phyloP scores from a whole-genome alignment of 2,888 invertebrate genomes.

The Zelleria hepariella region DNA sequence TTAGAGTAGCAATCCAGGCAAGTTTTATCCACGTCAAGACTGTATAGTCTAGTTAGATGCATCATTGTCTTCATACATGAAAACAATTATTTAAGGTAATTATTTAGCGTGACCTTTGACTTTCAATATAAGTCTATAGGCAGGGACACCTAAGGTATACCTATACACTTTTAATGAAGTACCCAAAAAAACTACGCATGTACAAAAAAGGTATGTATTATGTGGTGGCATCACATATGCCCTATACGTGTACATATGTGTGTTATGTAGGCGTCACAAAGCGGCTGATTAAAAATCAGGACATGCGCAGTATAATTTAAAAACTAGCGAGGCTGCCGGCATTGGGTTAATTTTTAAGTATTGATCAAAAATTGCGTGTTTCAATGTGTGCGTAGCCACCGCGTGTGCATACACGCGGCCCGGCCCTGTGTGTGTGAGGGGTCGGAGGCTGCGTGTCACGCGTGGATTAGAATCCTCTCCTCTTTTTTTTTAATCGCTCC shows the following conservation, averaged over 20 bases:
- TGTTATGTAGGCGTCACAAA: conserved; percentile 48
- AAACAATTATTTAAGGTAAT: no score
- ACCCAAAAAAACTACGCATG: background rate
- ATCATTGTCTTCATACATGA: no score
- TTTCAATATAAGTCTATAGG: no score
- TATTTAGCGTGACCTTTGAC: no score
- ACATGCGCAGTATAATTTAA: conserved; percentile 72
- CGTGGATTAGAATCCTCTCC: background rate
- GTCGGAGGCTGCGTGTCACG: conserved; percentile 16
- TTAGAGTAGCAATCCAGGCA: no score
- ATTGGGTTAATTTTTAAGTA: conserved; percentile 69
- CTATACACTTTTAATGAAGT: background rate
- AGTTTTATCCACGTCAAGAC: no score
- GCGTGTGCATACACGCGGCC: background rate
- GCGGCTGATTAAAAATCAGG: conserved; percentile 70
- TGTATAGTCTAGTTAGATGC: no score
- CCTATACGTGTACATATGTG: conserved; percentile 29
- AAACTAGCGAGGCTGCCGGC: conserved; percentile 61
- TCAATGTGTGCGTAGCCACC: conserved; percentile 26
- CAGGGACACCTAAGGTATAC: background rate
- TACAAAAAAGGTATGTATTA: background rate
- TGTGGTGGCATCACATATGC: conserved; percentile 9
- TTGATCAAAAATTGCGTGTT: conserved; percentile 71
- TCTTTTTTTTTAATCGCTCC: background rate
- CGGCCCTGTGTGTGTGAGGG: conserved; percentile 10